These are phyloP conservation scores for Drosophila simulans DNA, from an alignment of 1,140 invertebrate genomes.

Conservation along the genomic window DNA sequence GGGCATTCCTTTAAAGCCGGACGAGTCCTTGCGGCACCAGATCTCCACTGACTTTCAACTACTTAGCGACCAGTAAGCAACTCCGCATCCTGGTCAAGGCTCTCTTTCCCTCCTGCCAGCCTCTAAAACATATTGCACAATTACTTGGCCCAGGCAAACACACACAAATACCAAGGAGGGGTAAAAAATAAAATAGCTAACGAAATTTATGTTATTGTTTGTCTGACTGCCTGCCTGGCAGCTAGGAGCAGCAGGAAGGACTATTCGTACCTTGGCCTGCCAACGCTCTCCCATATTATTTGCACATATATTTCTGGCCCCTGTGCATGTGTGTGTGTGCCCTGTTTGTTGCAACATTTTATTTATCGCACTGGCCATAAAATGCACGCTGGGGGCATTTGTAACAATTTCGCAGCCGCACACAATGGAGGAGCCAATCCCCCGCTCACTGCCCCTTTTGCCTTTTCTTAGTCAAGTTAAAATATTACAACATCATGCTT, in stretches of 20 bases:
- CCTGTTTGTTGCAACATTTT: slow-evolving; percentile 76
- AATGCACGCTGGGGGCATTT: slow-evolving; percentile 82
- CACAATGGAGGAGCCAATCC: slow-evolving; percentile 60
- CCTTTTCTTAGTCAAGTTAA: slow-evolving; percentile 77
- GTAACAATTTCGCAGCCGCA: slow-evolving; percentile 76
- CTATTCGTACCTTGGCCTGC: slow-evolving; percentile 55
- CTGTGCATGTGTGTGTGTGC: slow-evolving; percentile 14
- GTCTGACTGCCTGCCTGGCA: slow-evolving; percentile 61
- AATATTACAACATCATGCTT: slow-evolving; percentile 83
- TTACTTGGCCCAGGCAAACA: slow-evolving; percentile 60
- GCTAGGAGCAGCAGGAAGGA: slow-evolving; percentile 41
- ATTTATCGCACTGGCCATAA: slow-evolving; percentile 82
- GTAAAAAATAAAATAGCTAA: slow-evolving; percentile 66
- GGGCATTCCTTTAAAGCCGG: slow-evolving; percentile 4
- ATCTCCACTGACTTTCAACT: slow-evolving; percentile 25
- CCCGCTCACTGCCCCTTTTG: not conserved
- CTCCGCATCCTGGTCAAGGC: slow-evolving; percentile 60
- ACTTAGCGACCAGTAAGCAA: slow-evolving; percentile 35
- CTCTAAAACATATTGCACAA: slow-evolving; percentile 79
- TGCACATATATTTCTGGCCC: slow-evolving; percentile 54
- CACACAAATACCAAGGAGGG: slow-evolving; percentile 9
- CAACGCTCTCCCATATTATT: slow-evolving; percentile 65
- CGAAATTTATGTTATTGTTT: slow-evolving; percentile 82
- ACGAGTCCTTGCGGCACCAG: not conserved
- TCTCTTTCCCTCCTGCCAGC: slow-evolving; percentile 24